These are phyloP conservation scores for Euphonia xanthogaster DNA, from an alignment of 2,797 vertebrate genomes.

Conservation along the genomic window DNA sequence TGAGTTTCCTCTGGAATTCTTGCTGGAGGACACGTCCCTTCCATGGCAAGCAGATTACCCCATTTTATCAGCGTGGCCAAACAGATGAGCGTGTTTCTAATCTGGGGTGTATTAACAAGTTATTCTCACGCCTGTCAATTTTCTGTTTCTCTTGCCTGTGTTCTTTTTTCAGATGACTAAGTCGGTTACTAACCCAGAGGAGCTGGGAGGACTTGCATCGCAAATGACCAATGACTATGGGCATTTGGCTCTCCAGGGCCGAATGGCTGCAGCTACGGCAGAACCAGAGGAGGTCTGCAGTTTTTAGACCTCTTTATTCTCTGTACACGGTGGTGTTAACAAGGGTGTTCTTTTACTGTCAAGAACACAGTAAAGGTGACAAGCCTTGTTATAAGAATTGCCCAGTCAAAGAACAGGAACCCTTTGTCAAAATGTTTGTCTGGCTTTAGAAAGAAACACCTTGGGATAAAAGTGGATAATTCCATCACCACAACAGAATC, in stretches of 20 bases:
- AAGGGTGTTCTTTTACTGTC: neutral
- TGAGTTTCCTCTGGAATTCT: constrained; percentile 49
- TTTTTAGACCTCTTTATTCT: constrained; percentile 46
- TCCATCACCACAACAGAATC: rapidly evolving
- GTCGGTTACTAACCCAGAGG: constrained; percentile 96
- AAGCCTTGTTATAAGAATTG: neutral
- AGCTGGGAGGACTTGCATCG: constrained; percentile 94
- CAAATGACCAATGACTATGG: constrained; percentile 97
- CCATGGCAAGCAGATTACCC: neutral
- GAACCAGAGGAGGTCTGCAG: constrained; percentile 93
- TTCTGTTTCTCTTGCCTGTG: constrained; percentile 71
- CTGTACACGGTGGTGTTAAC: neutral
- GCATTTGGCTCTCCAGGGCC: constrained; percentile 93
- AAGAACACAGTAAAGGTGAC: neutral
- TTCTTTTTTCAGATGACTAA: constrained; percentile 93
- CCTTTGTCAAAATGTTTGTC: neutral
- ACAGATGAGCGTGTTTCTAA: constrained; percentile 34
- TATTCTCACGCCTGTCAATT: constrained; percentile 61
- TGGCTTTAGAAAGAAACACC: neutral
- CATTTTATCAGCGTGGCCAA: neutral
- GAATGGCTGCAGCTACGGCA: constrained; percentile 92
- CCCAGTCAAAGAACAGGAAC: neutral
- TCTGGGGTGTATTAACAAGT: constrained; percentile 58
- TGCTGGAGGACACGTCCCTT: neutral
- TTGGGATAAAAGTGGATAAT: neutral